phyloP scores from a whole-genome alignment of 2,797 vertebrate genomes.

The Alfaro cultratus region DNA sequence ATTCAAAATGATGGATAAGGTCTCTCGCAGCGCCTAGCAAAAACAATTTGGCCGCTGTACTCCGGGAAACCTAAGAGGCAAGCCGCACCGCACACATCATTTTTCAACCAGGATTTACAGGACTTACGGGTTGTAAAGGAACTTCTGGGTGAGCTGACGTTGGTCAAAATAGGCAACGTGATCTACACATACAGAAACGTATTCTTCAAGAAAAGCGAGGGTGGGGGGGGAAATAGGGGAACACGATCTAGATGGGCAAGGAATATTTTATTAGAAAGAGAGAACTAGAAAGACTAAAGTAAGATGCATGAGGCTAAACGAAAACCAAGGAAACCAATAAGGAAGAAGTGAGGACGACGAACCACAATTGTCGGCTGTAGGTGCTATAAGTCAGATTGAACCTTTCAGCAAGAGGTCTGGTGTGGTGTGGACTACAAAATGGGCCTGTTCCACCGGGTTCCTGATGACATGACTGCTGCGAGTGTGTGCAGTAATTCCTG shows the following conservation, averaged over 20 bases:
- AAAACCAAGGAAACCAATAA: slow-evolving; percentile 39
- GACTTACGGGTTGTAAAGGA: slow-evolving; percentile 60
- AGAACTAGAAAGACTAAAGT: background rate
- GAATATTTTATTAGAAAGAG: slow-evolving; percentile 20
- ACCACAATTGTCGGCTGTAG: slow-evolving; percentile 74
- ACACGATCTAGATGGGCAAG: slow-evolving; percentile 3
- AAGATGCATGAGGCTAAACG: slow-evolving; percentile 11
- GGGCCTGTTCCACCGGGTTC: slow-evolving; percentile 53
- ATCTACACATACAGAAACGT: slow-evolving; percentile 28
- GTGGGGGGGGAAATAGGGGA: background rate
- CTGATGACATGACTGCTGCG: slow-evolving; percentile 66
- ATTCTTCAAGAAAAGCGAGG: background rate
- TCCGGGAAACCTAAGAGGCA: slow-evolving; percentile 64
- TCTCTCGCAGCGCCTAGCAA: slow-evolving; percentile 49
- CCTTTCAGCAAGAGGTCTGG: slow-evolving; percentile 75
- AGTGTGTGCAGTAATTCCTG: slow-evolving; percentile 67
- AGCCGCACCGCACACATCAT: slow-evolving; percentile 63
- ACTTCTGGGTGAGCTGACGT: slow-evolving; percentile 72
- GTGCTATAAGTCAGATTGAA: slow-evolving; percentile 61
- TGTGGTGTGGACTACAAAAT: slow-evolving; percentile 66
- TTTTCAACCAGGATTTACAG: slow-evolving; percentile 62
- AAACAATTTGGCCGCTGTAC: slow-evolving; percentile 75
- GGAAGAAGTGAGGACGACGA: slow-evolving; percentile 54
- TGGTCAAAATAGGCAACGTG: slow-evolving; percentile 61
- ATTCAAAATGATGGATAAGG: slow-evolving; percentile 75